These are phyloP conservation scores for Aptenodytes patagonicus DNA, from an alignment of 2,113 vertebrate genomes.

Conservation along the genomic window DNA sequence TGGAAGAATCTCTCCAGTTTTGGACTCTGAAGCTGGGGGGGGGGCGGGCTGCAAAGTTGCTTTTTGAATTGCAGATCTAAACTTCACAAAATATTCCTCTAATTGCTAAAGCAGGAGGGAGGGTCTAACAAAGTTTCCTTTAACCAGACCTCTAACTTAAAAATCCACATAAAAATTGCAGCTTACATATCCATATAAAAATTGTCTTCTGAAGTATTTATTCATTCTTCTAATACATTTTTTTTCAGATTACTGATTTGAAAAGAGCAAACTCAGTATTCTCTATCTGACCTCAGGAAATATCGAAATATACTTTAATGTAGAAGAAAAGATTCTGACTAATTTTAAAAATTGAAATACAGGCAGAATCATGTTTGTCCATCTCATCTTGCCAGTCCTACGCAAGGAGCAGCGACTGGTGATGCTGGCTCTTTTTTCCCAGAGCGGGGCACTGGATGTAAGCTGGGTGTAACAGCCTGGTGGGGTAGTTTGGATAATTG, in stretches of 20 bases:
- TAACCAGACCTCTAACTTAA: background rate
- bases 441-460: background rate
- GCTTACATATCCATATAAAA: background rate
- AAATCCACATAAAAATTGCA: background rate
- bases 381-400: background rate
- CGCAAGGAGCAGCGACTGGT: background rate
- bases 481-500: background rate
- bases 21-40: background rate
- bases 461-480: background rate
- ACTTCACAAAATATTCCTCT: background rate
- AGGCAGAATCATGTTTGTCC: background rate
- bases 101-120: background rate
- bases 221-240: background rate
- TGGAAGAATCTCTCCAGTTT: background rate
- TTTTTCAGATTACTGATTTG: background rate
- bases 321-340: background rate
- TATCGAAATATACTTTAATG: background rate
- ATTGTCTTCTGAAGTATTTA: background rate
- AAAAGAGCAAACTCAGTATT: background rate
- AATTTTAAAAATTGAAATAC: background rate
- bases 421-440: background rate
- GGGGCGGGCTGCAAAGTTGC: background rate
- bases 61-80: background rate
- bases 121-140: background rate
- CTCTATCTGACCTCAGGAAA: background rate